phyloP scores from a whole-genome alignment of 2,888 invertebrate species.

The Hypomecis atomaria region DNA sequence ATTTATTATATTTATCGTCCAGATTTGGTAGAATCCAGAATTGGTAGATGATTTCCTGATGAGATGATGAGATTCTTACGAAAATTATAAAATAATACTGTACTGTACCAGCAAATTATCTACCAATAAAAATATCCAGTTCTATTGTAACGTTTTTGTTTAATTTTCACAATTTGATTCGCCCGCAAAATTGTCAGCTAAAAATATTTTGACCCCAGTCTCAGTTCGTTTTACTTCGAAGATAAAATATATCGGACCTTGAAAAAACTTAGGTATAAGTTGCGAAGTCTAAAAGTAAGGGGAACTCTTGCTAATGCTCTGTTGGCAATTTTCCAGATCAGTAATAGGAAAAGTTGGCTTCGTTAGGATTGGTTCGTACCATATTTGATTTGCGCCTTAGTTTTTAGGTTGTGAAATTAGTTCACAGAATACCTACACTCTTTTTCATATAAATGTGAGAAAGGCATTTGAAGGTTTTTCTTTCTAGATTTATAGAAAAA shows the following conservation, averaged over 20 bases:
- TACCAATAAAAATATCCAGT: too few species aligned
- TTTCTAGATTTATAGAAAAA: too few species aligned
- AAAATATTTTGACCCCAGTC: background rate
- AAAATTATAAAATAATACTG: too few species aligned
- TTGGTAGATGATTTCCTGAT: too few species aligned
- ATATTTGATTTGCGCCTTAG: constrained; percentile 44
- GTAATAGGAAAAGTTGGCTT: constrained; percentile 56
- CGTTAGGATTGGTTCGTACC: constrained; percentile 47
- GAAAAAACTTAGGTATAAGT: constrained; percentile 33
- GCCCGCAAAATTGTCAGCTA: too few species aligned
- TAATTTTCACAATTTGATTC: too few species aligned
- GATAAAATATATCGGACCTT: constrained; percentile 20
- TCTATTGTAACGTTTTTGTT: too few species aligned
- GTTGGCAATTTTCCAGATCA: constrained; percentile 54
- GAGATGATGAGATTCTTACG: too few species aligned
- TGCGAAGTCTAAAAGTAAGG: constrained; percentile 41
- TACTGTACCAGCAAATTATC: too few species aligned
- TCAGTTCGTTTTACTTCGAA: background rate
- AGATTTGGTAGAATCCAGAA: too few species aligned
- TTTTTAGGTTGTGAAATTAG: constrained; percentile 21
- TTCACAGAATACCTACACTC: constrained; percentile 19
- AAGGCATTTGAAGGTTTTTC: too few species aligned
- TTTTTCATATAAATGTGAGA: background rate
- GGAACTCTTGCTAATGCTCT: constrained; percentile 48
- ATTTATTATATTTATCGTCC: too few species aligned